Evolutionary conservation across 2,113 vertebrate species (phyloP), one percentile per base, ranked within the genome.

Genomic region (Cacatua alba): DNA sequence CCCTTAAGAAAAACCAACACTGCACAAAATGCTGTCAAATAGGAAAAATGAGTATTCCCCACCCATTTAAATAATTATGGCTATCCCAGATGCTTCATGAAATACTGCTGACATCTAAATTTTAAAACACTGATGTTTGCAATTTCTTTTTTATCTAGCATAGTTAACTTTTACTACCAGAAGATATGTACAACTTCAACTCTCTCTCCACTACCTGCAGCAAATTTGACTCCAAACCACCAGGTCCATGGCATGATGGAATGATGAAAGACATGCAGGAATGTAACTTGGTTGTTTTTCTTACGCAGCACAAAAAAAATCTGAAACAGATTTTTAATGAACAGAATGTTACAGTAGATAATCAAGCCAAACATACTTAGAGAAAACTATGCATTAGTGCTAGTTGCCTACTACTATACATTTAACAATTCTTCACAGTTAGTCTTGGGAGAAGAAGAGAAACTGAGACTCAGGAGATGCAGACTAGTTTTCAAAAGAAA

Each of bases 211-310:
- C 64, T 99, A 99, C 99, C 99, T 99, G 98, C 18, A 96, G 99
- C 97, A 98, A 99, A 99, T 94, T 99, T 99, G 90, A 99, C 99
- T 77, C 99, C 99, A 96, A 99, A 99, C 99, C 99, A 99, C 99
- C 99, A 99, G 94, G 99, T 99, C 98, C 99, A 99, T 8, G 99
- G 99, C 99, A 99, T 99, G 96, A 99, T 99, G 44, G 99, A 98
- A 96, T 99, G 99, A 98, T 99, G 99, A 95, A 98, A 99, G 86
- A 99, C 99, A 82, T 99, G 99, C 91, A 99, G 98, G 95, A 99
- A 99, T 57, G 99, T 99, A 94, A 99, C 98, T 98, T 99, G 99
- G 92, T 97, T 99, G 96, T 98, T 99, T 96, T 99, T 99, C 97
- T 99, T 99, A 96, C 99, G 99, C 91, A 99, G 97, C 85, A 99